phyloP scores from a whole-genome alignment of 2,888 invertebrate species.

The Cosmopolites sordidus region DNA sequence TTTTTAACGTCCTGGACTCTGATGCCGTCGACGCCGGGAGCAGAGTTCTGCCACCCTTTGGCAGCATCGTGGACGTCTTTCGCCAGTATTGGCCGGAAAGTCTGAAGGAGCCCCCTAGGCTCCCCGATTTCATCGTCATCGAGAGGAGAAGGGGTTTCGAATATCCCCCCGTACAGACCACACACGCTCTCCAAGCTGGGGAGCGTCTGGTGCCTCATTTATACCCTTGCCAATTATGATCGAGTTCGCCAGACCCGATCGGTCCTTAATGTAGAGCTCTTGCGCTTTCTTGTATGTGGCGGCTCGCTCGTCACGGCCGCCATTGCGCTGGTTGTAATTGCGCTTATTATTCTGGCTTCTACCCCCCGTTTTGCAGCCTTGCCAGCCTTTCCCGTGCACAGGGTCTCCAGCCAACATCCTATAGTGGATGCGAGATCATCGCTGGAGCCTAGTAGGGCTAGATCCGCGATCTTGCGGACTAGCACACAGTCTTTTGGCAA shows the following conservation, averaged over 20 bases:
- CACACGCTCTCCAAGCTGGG: neutral
- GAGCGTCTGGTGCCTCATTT: neutral
- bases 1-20: slow-evolving; percentile 1
- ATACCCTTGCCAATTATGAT: neutral
- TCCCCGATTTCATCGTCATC: slow-evolving; percentile 8
- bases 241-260: neutral
- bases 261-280: slow-evolving; percentile 1
- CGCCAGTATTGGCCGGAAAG: slow-evolving; percentile 5
- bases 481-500: no score
- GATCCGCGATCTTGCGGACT: no score
- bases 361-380: no score
- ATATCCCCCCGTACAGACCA: slow-evolving; percentile 3
- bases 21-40: no score
- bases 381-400: no score
- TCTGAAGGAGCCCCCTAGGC: neutral
- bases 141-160: neutral
- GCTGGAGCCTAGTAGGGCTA: no score
- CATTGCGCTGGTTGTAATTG: neutral
- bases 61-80: slow-evolving; percentile 5
- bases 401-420: no score
- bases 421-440: no score
- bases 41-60: no score
- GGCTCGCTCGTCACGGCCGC: neutral
- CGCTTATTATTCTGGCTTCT: no score
- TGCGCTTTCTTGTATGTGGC: slow-evolving; percentile 7